Percentiles rank a stretch among this genome's conserved stretches.
Evolutionary conservation across 2,888 invertebrate species (phyloP).

Genomic region (Mycalesis mineus): DNA sequence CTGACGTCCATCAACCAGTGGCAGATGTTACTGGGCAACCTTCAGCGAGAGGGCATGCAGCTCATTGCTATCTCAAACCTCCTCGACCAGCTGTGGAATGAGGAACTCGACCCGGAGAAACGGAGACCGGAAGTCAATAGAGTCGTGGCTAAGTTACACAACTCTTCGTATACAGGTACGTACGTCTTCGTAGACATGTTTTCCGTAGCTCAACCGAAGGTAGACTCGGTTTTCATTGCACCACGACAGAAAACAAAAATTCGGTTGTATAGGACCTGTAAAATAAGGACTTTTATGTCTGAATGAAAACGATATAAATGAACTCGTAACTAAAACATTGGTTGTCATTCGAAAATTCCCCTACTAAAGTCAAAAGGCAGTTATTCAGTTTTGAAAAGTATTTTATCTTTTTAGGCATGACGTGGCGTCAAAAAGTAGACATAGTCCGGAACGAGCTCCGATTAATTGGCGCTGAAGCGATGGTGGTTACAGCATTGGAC

Average conservation of each 20-base stretch:
- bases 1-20: constrained; percentile 83
- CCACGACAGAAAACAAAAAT: too few species aligned
- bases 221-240: too few species aligned
- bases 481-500: constrained; percentile 90
- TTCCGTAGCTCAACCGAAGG: too few species aligned
- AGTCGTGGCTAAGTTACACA: constrained; percentile 81
- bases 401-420: constrained; percentile 66
- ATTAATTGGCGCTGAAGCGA: constrained; percentile 82
- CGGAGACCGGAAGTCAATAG: constrained; percentile 78
- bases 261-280: too few species aligned
- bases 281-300: too few species aligned
- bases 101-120: constrained; percentile 54
- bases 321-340: too few species aligned
- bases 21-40: constrained; percentile 78
- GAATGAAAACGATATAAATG: too few species aligned
- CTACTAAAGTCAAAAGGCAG: too few species aligned
- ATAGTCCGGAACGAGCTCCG: constrained; percentile 81
- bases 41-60: constrained; percentile 72
- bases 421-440: constrained; percentile 87
- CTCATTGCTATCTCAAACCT: constrained; percentile 82
- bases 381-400: background rate
- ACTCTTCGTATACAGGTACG: constrained; percentile 78
- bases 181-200: background rate
- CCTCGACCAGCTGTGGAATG: constrained; percentile 87
- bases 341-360: too few species aligned